Evolutionary conservation across 2,113 vertebrate species (phyloP).

Genomic region (Drymodes brunneopygia): DNA sequence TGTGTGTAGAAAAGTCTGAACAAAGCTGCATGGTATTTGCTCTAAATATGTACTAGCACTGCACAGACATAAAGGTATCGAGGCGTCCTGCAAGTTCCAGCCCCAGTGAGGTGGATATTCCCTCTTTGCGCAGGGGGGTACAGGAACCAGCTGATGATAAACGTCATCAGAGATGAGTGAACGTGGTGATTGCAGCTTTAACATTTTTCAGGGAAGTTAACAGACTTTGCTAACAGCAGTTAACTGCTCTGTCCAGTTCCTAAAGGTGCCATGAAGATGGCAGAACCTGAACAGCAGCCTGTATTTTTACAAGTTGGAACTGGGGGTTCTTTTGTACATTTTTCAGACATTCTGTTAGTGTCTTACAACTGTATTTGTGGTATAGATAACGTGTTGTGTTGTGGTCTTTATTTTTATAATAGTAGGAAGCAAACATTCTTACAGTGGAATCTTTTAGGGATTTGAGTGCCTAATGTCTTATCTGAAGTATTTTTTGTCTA

Average conservation of each 20-base stretch:
- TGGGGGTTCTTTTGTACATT: not conserved
- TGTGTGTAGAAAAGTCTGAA: not conserved
- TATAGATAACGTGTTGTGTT: not conserved
- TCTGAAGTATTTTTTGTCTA: not conserved
- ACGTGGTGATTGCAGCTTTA: not conserved
- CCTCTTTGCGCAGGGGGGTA: not conserved
- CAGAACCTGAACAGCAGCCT: not conserved
- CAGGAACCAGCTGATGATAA: not conserved
- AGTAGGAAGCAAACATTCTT: not conserved
- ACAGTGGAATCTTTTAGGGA: not conserved
- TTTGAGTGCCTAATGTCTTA: not conserved
- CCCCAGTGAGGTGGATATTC: not conserved
- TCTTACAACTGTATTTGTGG: not conserved
- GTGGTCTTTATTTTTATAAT: not conserved
- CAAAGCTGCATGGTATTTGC: not conserved
- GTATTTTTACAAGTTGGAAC: not conserved
- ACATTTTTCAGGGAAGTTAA: not conserved
- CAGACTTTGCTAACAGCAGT: not conserved
- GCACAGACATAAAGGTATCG: rapidly evolving
- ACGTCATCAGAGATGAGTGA: not conserved
- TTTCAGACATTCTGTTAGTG: not conserved
- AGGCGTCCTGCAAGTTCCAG: not conserved
- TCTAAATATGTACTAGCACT: not conserved
- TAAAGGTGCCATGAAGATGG: not conserved
- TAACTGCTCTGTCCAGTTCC: not conserved